A percentile compares a stretch with the other conserved stretches of the same genome.
Conservation (phyloP, 2,113 vertebrate species). For the Callocephalon fimbriatum region DNA sequence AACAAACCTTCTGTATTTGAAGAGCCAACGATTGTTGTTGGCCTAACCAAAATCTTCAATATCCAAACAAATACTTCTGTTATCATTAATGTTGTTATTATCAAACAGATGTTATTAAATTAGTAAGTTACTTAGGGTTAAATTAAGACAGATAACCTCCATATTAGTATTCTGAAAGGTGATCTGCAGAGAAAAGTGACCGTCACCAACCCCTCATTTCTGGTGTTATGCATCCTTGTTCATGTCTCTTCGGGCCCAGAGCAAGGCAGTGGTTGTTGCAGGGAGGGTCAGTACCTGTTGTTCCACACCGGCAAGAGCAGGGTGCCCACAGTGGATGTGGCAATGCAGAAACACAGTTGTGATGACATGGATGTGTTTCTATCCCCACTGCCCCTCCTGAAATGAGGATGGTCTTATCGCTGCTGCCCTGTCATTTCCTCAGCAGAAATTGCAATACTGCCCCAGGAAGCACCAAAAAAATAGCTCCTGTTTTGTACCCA, state of each 20-base stretch:
- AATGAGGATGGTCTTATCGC: background rate
- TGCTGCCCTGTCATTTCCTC: background rate
- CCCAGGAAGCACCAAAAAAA: background rate
- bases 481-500: accelerated
- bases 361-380: background rate
- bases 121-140: background rate
- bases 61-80: background rate
- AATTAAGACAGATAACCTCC: background rate
- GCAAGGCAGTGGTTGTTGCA: background rate
- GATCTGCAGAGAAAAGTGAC: background rate
- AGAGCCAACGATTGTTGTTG: background rate
- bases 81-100: background rate
- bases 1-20: background rate
- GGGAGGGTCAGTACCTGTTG: accelerated
- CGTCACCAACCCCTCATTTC: background rate
- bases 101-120: background rate
- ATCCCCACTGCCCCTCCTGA: accelerated
- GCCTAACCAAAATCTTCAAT: background rate
- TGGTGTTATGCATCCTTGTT: background rate
- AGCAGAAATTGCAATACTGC: background rate
- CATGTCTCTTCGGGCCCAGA: background rate
- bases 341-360: background rate
- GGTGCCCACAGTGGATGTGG: accelerated
- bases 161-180: background rate
- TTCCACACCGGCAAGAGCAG: accelerated